Evolutionary conservation across 2,113 vertebrate species (phyloP), one percentile per base, ranked within the genome.

Genomic region (Pteropus alecto): DNA sequence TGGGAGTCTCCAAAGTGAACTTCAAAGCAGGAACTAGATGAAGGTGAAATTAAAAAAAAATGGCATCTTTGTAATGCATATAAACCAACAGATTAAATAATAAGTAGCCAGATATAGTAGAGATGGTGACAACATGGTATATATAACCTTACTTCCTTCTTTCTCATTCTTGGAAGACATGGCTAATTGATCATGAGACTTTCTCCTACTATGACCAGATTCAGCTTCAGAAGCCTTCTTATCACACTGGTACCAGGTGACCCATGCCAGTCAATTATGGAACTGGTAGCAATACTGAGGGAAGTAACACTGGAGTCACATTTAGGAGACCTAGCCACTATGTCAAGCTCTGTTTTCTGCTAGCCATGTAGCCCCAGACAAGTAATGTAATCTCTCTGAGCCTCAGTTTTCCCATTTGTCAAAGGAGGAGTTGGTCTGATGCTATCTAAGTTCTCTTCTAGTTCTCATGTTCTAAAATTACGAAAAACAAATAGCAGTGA

Each of bases 31-130:
- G 60, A 94, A 76, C 33, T 24, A 54, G 35, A 86, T 5, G 85
- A 85, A 77, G 54, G 33, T 70, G 60, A 90, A 92, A 67, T 30
- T 38, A 38, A 60, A 90, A 95, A 58, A 65, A 92, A 95, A 58
- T 35, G 13, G 3, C n/a, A 46, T 60, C 38, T 77, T 93, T 58
- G 14, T 46, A 43, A 63, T 73, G 54, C 70, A 60, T 7, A 35
- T 51, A 74, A 87, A 38, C 6, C 60, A 71, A 56, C 1, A 58
- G n/a, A 14, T 41, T 67, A 90, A 94, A 19, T 33, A 56, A 33
- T 60, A 82, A 82, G 26, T 15, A 60, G 16, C 2, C 41, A 41
- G 85, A 85, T 30, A 33, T 58, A 63, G 68, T 35, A 22, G 91
- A 60, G 79, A 94, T 41, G 15, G 41, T 24, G 41, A 58, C 24